phyloP scores from a whole-genome alignment of 2,113 vertebrate species.

The Rhodinocichla rosea region DNA sequence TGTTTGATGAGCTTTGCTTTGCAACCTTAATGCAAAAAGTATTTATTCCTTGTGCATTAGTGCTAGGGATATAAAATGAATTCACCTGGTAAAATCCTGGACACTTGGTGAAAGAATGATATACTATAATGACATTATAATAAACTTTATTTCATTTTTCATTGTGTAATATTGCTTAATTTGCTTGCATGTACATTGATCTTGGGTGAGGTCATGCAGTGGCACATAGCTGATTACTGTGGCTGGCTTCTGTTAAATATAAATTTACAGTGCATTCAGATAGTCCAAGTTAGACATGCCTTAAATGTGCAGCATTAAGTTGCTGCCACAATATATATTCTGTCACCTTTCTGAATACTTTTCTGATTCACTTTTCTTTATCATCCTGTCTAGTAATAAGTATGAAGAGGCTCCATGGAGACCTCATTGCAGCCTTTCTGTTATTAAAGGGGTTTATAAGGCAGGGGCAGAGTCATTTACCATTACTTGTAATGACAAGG shows the following conservation, averaged over 20 bases:
- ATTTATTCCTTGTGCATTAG: not conserved
- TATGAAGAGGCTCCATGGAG: not conserved
- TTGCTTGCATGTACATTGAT: not conserved
- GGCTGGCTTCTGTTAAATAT: not conserved
- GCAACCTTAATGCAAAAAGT: not conserved
- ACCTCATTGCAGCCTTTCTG: not conserved
- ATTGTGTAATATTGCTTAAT: not conserved
- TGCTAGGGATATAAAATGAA: not conserved
- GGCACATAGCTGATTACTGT: not conserved
- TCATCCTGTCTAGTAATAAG: not conserved
- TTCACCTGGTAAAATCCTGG: not conserved
- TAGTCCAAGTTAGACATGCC: not conserved
- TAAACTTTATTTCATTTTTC: constrained; percentile 6
- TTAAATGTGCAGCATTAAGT: not conserved
- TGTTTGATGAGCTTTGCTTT: not conserved
- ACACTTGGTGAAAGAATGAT: not conserved
- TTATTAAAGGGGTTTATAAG: not conserved
- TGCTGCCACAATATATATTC: not conserved
- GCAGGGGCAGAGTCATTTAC: not conserved
- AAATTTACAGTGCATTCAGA: not conserved
- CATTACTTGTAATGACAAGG: not conserved
- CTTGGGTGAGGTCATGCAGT: not conserved
- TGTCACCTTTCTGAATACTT: not conserved
- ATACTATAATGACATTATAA: not conserved
- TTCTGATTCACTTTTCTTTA: not conserved